phyloP scores from a whole-genome alignment of 2,113 vertebrate genomes.

The Lasiurus cinereus region DNA sequence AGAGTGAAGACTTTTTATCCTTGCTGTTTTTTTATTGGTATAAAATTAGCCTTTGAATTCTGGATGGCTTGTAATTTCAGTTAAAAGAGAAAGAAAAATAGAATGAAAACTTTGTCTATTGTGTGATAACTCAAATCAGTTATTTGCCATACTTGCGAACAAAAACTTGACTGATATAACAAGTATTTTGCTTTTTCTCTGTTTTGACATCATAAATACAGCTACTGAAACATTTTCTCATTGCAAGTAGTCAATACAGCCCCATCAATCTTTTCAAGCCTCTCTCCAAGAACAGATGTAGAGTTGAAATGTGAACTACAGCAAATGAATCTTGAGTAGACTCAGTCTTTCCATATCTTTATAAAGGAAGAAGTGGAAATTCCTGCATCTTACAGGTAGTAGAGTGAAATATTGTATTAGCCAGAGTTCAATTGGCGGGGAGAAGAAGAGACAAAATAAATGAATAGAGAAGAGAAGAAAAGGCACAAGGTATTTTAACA shows the following conservation, averaged over 20 bases:
- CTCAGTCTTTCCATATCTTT: neutral
- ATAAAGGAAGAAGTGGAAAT: neutral
- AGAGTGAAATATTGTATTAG: neutral
- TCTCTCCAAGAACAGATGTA: neutral
- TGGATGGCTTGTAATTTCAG: slow-evolving; percentile 37
- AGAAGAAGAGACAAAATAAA: neutral
- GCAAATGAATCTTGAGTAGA: neutral
- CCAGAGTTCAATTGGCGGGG: neutral
- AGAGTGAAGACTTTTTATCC: slow-evolving; percentile 39
- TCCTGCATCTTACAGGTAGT: neutral
- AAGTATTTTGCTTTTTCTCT: slow-evolving; percentile 42
- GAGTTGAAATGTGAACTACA: neutral
- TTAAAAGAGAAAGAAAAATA: slow-evolving; percentile 38
- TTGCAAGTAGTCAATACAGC: neutral
- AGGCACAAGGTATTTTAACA: neutral
- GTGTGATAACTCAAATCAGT: neutral
- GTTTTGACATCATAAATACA: slow-evolving; percentile 51
- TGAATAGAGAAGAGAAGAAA: neutral
- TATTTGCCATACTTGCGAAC: slow-evolving; percentile 23
- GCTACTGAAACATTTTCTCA: neutral
- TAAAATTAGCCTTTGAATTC: slow-evolving; percentile 49
- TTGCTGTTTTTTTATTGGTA: slow-evolving; percentile 16
- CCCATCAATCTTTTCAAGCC: neutral
- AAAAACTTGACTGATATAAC: neutral
- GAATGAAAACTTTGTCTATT: slow-evolving; percentile 36